Percentiles rank a stretch among this genome's conserved stretches.
Evolutionary conservation across 2,113 vertebrate species (phyloP).

Genomic region (Bucco capensis): DNA sequence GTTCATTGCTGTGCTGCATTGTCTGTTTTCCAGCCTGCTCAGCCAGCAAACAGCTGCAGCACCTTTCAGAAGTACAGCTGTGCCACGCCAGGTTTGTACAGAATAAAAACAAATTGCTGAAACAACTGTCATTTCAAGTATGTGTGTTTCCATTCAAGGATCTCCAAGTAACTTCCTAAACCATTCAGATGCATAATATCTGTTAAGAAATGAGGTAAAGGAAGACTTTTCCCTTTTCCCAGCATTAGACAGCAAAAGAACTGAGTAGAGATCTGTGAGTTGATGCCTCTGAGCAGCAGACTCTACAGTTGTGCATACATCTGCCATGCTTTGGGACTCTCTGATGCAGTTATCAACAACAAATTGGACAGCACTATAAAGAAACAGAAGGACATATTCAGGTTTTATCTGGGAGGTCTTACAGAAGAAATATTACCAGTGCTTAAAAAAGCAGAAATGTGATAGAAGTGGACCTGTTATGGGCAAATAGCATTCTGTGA

Average conservation of each 20-base stretch:
- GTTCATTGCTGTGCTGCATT: background rate
- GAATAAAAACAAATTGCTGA: background rate
- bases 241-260: background rate
- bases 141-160: background rate
- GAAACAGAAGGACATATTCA: background rate
- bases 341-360: background rate
- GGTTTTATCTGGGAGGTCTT: background rate
- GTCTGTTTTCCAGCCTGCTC: background rate
- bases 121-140: background rate
- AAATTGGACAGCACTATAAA: slow-evolving; percentile 64
- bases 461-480: background rate
- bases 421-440: slow-evolving; percentile 22
- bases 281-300: background rate
- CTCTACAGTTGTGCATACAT: background rate
- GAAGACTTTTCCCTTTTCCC: background rate
- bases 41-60: background rate
- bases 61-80: background rate
- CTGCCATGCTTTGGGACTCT: background rate
- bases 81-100: background rate
- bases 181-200: background rate
- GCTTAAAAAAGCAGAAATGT: background rate
- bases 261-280: background rate
- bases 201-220: background rate
- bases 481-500: background rate
- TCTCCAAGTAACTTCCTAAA: background rate